Evolutionary conservation across 1,140 invertebrate genomes (phyloP).

Genomic region (Cepaea nemoralis): DNA sequence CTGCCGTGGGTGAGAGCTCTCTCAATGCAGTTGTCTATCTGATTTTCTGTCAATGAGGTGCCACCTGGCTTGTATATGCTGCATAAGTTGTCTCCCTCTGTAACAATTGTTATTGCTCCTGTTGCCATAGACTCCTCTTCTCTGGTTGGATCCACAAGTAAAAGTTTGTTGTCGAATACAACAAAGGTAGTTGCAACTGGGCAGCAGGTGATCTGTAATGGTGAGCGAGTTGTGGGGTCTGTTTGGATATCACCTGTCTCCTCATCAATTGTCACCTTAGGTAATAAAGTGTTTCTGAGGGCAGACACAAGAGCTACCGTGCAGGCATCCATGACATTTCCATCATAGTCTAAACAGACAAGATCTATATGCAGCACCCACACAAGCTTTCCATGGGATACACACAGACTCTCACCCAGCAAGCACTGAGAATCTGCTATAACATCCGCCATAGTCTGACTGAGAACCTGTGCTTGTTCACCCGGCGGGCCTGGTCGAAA

Average conservation of each 20-base stretch:
- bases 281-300: too few species aligned
- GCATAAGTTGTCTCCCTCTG: constrained; percentile 63
- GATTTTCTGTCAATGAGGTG: too few species aligned
- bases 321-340: constrained; percentile 84
- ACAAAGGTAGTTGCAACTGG: constrained; percentile 81
- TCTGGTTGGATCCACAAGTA: constrained; percentile 70
- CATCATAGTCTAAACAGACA: constrained; percentile 86
- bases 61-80: too few species aligned
- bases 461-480: constrained; percentile 83
- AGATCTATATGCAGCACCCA: constrained; percentile 88
- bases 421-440: constrained; percentile 76
- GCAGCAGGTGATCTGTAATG: constrained; percentile 75
- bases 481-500: constrained; percentile 83
- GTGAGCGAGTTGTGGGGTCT: constrained; percentile 70
- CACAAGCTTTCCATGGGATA: too few species aligned
- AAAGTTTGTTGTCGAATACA: constrained; percentile 55
- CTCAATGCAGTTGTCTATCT: too few species aligned
- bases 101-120: constrained; percentile 68
- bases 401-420: constrained; percentile 77
- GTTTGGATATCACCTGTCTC: constrained; percentile 77
- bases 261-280: constrained; percentile 77
- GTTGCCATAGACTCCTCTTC: constrained; percentile 70
- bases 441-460: constrained; percentile 80
- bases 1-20: too few species aligned
- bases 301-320: constrained; percentile 80